These are phyloP conservation scores for Apotomis betuletana DNA, from an alignment of 2,888 invertebrate genomes.

Conservation along the genomic window DNA sequence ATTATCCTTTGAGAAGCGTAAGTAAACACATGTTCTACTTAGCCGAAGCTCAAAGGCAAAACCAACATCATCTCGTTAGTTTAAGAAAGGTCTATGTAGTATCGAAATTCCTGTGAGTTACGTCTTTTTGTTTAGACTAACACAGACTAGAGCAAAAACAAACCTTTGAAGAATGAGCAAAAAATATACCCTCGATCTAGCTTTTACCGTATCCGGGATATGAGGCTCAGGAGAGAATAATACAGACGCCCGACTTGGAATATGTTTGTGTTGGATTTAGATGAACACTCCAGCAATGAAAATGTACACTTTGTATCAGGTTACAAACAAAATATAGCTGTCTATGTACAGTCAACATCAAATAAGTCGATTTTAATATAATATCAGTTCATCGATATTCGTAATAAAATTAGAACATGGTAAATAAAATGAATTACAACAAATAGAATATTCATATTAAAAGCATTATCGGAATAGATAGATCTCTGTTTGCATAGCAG, in stretches of 20 bases:
- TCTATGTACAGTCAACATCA: no score
- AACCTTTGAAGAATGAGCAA: background rate
- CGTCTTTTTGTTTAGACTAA: background rate
- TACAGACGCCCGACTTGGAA: conserved; percentile 1
- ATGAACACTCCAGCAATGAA: no score
- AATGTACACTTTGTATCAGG: no score
- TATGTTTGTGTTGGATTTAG: background rate
- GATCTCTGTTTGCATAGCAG: no score
- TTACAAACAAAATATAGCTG: no score
- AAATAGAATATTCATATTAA: no score
- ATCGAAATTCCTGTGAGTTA: background rate
- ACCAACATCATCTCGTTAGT: background rate
- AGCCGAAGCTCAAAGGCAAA: conserved; percentile 9
- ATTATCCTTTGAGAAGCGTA: background rate
- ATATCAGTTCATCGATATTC: no score
- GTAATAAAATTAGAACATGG: no score
- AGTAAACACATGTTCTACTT: background rate
- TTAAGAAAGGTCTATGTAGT: conserved; percentile 1
- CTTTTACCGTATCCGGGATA: background rate
- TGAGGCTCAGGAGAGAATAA: background rate
- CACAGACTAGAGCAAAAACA: background rate
- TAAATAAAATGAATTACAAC: no score
- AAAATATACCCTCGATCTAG: conserved; percentile 4
- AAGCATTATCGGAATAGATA: no score
- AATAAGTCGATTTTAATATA: no score